These are phyloP conservation scores for Seladonia tumulorum DNA, from an alignment of 2,888 invertebrate genomes.

Conservation along the genomic window DNA sequence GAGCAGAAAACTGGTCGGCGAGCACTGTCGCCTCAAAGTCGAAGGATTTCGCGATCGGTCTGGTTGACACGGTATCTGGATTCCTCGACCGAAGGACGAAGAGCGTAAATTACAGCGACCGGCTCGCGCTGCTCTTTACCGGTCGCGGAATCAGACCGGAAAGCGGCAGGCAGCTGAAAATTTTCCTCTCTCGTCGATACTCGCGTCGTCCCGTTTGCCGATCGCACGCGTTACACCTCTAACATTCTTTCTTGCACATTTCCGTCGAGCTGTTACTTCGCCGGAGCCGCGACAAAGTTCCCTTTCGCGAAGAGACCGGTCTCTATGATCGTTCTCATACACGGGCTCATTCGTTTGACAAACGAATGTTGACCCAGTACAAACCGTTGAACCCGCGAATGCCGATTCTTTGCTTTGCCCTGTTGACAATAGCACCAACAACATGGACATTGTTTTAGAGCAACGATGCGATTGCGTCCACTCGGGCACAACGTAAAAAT, in stretches of 20 bases:
- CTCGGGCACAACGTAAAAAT: background rate
- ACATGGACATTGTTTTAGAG: background rate
- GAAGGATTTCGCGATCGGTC: slow-evolving; percentile 12
- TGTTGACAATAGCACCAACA: background rate
- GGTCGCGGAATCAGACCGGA: slow-evolving; percentile 53
- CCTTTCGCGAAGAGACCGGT: slow-evolving; percentile 5
- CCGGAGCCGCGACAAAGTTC: background rate
- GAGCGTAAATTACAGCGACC: slow-evolving; percentile 25
- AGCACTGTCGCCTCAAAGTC: background rate
- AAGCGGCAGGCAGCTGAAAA: slow-evolving; percentile 23
- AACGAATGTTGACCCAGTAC: background rate
- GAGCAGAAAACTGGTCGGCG: background rate
- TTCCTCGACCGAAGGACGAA: slow-evolving; percentile 40
- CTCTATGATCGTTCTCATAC: background rate
- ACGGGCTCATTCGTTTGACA: background rate
- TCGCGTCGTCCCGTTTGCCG: background rate
- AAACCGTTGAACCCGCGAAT: background rate
- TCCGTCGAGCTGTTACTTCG: background rate
- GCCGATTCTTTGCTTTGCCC: background rate
- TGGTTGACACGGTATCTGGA: slow-evolving; percentile 28
- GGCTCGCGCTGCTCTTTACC: slow-evolving; percentile 21
- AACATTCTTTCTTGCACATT: background rate
- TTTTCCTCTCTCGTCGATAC: slow-evolving; percentile 30
- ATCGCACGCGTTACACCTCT: background rate
- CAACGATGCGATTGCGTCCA: background rate